Evolutionary conservation across 2,797 vertebrate genomes (phyloP).

Genomic region (Euthynnus affinis): DNA sequence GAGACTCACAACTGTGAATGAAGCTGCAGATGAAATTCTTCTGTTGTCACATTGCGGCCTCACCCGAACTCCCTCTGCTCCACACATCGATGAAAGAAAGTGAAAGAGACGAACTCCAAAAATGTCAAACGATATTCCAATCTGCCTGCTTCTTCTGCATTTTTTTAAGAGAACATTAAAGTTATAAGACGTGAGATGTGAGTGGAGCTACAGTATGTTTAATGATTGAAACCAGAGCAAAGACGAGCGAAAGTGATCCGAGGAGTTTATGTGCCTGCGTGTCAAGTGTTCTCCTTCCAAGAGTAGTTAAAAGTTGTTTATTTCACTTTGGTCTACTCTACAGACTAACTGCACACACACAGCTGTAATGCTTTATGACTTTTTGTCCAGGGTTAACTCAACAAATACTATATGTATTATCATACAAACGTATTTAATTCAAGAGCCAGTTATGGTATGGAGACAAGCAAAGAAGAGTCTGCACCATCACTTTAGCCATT

Average conservation of each 20-base stretch:
- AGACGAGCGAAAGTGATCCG: constrained; percentile 36
- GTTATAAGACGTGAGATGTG: not conserved
- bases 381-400: constrained; percentile 31
- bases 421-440: constrained; percentile 24
- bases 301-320: constrained; percentile 57
- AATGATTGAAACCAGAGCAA: constrained; percentile 37
- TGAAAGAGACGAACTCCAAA: not conserved
- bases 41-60: not conserved
- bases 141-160: not conserved
- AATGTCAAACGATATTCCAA: not conserved
- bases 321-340: constrained; percentile 27
- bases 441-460: constrained; percentile 1
- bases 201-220: not conserved
- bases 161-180: not conserved
- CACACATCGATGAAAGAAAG: not conserved
- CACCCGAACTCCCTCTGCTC: not conserved
- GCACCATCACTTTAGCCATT: too few species aligned
- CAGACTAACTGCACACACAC: constrained; percentile 34
- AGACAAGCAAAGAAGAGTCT: not conserved
- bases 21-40: constrained; percentile 21
- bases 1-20: not conserved
- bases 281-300: constrained; percentile 38
- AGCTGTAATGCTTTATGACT: constrained; percentile 54
- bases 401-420: constrained; percentile 22
- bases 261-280: constrained; percentile 36